Conservation (phyloP, 2,113 vertebrate genomes). For the Fulica atra region DNA sequence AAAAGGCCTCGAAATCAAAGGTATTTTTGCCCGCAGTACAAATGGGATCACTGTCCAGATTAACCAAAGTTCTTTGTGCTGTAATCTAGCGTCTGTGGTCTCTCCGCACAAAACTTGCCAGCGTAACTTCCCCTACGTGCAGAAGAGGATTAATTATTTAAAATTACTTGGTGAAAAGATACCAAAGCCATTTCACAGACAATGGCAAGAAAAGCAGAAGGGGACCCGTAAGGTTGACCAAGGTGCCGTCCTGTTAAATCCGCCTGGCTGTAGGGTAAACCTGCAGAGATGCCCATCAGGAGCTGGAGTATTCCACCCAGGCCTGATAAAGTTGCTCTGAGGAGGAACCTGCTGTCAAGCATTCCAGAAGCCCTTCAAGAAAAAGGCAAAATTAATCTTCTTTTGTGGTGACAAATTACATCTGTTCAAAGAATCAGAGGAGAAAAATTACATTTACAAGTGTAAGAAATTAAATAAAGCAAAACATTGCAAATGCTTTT, state of each 20-base stretch:
- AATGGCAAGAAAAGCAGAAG: background rate
- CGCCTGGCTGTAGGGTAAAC: background rate
- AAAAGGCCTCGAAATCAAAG: background rate
- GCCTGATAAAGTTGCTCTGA: background rate
- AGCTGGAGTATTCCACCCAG: background rate
- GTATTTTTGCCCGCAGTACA: background rate
- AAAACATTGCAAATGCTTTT: background rate
- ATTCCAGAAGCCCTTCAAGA: background rate
- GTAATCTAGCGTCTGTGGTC: background rate
- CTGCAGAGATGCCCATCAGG: fast-evolving
- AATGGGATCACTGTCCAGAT: fast-evolving
- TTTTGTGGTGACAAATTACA: background rate
- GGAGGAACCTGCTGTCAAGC: background rate
- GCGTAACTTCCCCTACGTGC: fast-evolving
- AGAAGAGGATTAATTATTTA: background rate
- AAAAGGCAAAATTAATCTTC: background rate
- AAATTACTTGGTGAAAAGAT: background rate
- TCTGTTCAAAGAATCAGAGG: background rate
- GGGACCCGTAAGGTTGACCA: background rate
- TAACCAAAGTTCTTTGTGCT: background rate
- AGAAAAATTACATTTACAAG: background rate
- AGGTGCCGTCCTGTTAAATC: background rate
- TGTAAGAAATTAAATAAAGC: background rate
- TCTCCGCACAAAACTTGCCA: background rate
- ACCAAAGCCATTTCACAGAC: background rate